Evolutionary conservation across 2,888 invertebrate genomes (phyloP).

Genomic region (Myathropa florea): DNA sequence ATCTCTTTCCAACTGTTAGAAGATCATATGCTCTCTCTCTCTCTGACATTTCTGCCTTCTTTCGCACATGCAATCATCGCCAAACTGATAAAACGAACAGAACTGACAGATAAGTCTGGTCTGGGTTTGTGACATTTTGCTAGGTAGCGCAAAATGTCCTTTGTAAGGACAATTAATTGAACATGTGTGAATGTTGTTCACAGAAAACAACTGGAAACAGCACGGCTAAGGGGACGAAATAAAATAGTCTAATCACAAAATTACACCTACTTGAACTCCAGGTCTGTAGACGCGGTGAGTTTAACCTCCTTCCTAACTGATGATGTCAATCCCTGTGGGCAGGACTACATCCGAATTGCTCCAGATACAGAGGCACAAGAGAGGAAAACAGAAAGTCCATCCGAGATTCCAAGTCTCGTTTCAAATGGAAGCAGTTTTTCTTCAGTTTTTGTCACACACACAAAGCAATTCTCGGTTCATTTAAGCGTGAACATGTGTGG

Average conservation of each 20-base stretch:
- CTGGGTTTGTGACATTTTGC: too few relatives aligned
- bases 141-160: neutral
- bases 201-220: neutral
- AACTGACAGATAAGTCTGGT: too few relatives aligned
- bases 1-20: too few relatives aligned
- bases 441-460: constrained; percentile 4
- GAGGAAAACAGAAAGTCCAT: constrained; percentile 8
- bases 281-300: neutral
- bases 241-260: neutral
- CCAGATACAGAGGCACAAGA: constrained; percentile 28
- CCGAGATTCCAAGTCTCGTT: constrained; percentile 47
- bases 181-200: neutral
- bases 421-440: neutral
- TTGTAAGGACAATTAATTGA: neutral
- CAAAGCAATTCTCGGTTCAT: constrained; percentile 33
- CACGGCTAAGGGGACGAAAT: neutral
- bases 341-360: constrained; percentile 31
- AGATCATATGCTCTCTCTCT: too few relatives aligned
- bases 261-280: constrained; percentile 2
- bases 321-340: neutral
- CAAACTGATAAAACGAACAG: too few relatives aligned
- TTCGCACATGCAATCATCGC: too few relatives aligned
- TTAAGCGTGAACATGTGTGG: constrained; percentile 36
- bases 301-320: constrained; percentile 1
- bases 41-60: too few relatives aligned